Percentiles rank a stretch among this genome's conserved stretches.
phyloP scores from a whole-genome alignment of 2,888 invertebrate species.

The Morpho deidamia region DNA sequence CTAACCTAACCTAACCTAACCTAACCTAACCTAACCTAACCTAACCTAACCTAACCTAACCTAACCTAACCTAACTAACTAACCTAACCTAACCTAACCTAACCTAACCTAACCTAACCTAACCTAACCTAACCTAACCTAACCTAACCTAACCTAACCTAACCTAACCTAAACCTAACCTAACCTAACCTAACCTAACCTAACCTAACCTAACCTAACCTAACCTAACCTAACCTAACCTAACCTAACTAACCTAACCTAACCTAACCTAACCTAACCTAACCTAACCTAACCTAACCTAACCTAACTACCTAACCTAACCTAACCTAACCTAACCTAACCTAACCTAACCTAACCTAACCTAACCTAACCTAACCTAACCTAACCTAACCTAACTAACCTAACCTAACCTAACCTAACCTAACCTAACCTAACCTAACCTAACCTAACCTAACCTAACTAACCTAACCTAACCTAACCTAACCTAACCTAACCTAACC shows the following conservation, averaged over 20 bases:
- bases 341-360: conserved; percentile 25
- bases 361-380: conserved; percentile 28
- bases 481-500: conserved; percentile 22
- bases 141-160: conserved; percentile 1
- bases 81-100: conserved; percentile 17
- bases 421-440: conserved; percentile 18
- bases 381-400: conserved; percentile 24
- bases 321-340: neutral
- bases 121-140: conserved; percentile 2
- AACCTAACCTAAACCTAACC: neutral
- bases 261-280: neutral
- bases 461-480: conserved; percentile 22
- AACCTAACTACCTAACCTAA: neutral
- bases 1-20: conserved; percentile 13
- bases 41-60: conserved; percentile 9
- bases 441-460: conserved; percentile 25
- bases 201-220: neutral
- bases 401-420: conserved; percentile 5
- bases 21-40: conserved; percentile 13
- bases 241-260: neutral
- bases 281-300: too few species aligned
- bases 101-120: conserved; percentile 11
- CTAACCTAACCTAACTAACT: conserved; percentile 16
- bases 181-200: neutral
- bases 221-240: neutral